phyloP scores from a whole-genome alignment of 1,140 invertebrate species.

The Drosophila ananassae region DNA sequence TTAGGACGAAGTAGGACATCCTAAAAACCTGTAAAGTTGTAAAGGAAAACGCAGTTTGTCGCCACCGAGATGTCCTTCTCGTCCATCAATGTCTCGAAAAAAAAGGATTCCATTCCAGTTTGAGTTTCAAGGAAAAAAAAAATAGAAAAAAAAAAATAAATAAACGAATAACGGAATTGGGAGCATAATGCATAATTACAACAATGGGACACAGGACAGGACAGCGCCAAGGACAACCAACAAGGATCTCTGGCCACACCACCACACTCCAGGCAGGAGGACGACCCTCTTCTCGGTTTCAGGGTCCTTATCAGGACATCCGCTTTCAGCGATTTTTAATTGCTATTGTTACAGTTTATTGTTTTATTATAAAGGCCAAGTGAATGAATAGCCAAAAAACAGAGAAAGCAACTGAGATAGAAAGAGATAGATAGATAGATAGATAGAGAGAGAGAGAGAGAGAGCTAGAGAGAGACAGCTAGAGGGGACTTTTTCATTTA shows the following conservation, averaged over 20 bases:
- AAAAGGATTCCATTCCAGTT: constrained; percentile 22
- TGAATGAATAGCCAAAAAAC: constrained; percentile 72
- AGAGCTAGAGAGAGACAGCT: neutral
- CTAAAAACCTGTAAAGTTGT: constrained; percentile 13
- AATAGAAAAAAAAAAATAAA: constrained; percentile 1
- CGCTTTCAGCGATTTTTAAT: constrained; percentile 81
- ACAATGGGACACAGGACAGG: constrained; percentile 50
- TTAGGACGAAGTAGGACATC: neutral
- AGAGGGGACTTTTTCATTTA: constrained; percentile 48
- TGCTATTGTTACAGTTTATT: constrained; percentile 81
- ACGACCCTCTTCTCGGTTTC: constrained; percentile 8
- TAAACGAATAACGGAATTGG: constrained; percentile 16
- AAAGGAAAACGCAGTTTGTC: constrained; percentile 18
- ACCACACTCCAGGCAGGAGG: too few species aligned
- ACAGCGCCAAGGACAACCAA: constrained; percentile 58
- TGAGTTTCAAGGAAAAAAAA: neutral
- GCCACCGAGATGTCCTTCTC: constrained; percentile 15
- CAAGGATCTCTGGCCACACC: neutral
- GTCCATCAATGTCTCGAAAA: constrained; percentile 54
- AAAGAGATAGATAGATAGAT: neutral
- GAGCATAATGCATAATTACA: constrained; percentile 78
- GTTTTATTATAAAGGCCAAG: constrained; percentile 80
- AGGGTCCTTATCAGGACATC: constrained; percentile 75
- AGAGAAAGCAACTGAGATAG: neutral
- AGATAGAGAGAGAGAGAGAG: neutral